phyloP scores from a whole-genome alignment of 2,113 vertebrate species.

The Holacanthus passer region DNA sequence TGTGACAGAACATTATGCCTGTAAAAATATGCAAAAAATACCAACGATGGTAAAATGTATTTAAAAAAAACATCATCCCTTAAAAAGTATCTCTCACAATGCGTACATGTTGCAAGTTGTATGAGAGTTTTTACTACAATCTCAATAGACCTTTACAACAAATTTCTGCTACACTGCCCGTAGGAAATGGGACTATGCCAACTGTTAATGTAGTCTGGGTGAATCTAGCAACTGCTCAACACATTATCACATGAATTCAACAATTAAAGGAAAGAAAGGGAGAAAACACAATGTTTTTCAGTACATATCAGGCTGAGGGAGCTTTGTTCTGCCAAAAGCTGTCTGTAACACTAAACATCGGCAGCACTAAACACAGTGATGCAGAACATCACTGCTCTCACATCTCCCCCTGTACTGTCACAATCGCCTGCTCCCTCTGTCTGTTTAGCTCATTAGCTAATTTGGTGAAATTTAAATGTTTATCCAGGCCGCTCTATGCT shows the following conservation, averaged over 20 bases:
- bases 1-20: no score
- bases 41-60: no score
- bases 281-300: not conserved
- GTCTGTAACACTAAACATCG: not conserved
- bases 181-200: no score
- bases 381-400: no score
- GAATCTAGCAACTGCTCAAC: not conserved
- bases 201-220: no score
- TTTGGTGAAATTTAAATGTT: conserved; percentile 44
- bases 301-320: not conserved
- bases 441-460: conserved; percentile 19
- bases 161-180: no score
- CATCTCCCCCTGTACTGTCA: not conserved
- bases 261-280: not conserved
- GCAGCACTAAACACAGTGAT: not conserved
- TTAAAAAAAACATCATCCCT: no score
- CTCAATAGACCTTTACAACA: no score
- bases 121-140: no score
- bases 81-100: no score
- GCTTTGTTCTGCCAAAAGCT: not conserved
- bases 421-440: not conserved
- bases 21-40: no score
- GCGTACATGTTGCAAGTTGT: no score
- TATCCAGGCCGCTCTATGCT: conserved; percentile 3
- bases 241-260: not conserved